phyloP scores from a whole-genome alignment of 2,888 invertebrate species.

The Epicampocera succincta region DNA sequence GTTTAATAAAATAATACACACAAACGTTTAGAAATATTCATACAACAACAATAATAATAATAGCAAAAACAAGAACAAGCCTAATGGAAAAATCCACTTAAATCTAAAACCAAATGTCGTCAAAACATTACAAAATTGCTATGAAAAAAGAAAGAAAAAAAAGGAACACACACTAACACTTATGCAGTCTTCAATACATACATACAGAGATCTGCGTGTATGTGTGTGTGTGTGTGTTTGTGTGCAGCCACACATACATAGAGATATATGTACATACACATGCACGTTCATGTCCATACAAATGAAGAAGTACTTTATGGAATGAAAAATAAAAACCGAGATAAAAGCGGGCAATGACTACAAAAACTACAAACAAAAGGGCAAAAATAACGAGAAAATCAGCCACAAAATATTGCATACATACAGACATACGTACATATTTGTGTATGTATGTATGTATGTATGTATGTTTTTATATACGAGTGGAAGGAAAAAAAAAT shows the following conservation, averaged over 20 bases:
- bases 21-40: neutral
- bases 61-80: conserved; percentile 44
- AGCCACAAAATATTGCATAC: conserved; percentile 30
- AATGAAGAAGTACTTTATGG: conserved; percentile 21
- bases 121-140: conserved; percentile 57
- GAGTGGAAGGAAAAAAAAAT: neutral
- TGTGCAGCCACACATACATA: neutral
- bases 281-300: neutral
- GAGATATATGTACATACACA: neutral
- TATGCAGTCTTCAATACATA: neutral
- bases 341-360: conserved; percentile 46
- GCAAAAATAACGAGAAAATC: conserved; percentile 55
- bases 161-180: neutral
- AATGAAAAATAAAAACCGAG: conserved; percentile 12
- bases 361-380: conserved; percentile 28
- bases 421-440: too few species aligned
- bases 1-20: conserved; percentile 12
- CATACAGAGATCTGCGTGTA: too few species aligned
- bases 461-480: too few species aligned
- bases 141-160: conserved; percentile 8
- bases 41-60: conserved; percentile 22
- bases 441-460: too few species aligned
- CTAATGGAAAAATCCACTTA: conserved; percentile 65
- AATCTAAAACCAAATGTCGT: conserved; percentile 63
- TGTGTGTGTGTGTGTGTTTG: too few species aligned